Base-by-base conservation (phyloP, 2,888 invertebrate genomes). In the Drosophila borborema region DNA sequence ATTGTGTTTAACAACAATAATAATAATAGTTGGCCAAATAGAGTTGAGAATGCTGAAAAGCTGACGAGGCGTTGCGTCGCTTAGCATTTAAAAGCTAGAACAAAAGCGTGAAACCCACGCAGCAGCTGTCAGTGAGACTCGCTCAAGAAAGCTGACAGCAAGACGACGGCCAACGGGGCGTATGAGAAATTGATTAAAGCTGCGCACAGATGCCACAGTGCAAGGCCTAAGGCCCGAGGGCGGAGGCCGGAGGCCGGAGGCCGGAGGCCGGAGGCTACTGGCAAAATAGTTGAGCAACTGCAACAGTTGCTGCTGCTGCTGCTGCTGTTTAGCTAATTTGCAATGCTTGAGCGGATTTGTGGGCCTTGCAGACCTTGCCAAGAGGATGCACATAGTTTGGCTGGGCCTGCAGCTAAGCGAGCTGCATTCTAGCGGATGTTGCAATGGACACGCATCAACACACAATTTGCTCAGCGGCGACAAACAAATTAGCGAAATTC, bases 341-440 rank as follows among this genome's bases (percentile, higher is more conserved):
- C 68, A 85, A 88, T 87, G 86, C 84, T 86, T 86, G 75, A 84
- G 84, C 80, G 86, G 53, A 61, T 88, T 87, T 87, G 76, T 88
- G 76, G 88, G 86, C 75, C 63, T 63, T 8, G 58, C 58, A 74
- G 59, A 66, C 68, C 74, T 60, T 60, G 68, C 31, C 60, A 46
- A 72, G 84, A 86, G 86, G 86, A 86, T 86, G 88, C 6, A 6
- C 28, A 28, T 82, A 69, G 69, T 16, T 49, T 56, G 51, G 55
- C 46, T 51, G 16, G 23, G 54, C 64, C 55, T 34, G 5, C 20
- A 59, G 40, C 59, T 9, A 12, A 6, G 3, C n/a, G 28, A 28
- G 12, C 41, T 55, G 36, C 43, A 59, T 78, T 78, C 72, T 74
- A 63, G 67, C 78, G 80, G 80, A 80, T 80, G 71, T 80, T 80